phyloP scores from a whole-genome alignment of 2,888 invertebrate species.

The Salticus scenicus region DNA sequence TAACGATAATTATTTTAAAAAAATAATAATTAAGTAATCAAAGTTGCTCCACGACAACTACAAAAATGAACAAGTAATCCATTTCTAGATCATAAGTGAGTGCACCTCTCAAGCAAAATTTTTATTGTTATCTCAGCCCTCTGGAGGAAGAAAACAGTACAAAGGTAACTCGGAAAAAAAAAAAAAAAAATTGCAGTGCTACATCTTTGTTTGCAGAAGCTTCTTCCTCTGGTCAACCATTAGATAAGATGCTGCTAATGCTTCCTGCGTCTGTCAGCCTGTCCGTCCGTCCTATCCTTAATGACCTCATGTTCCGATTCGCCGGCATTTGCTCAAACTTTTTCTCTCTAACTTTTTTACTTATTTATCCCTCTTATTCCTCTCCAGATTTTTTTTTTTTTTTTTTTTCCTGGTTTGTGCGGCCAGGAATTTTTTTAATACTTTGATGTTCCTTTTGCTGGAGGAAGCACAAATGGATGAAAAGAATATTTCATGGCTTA shows the following conservation, averaged over 20 bases:
- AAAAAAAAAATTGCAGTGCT: neutral
- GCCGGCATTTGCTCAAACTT: slow-evolving; percentile 66
- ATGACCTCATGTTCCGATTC: slow-evolving; percentile 69
- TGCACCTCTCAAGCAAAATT: slow-evolving; percentile 5
- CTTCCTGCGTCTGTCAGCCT: slow-evolving; percentile 66
- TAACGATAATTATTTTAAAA: too few species aligned
- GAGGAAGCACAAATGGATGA: slow-evolving; percentile 58
- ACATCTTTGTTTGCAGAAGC: slow-evolving; percentile 51
- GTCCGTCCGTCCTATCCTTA: slow-evolving; percentile 39
- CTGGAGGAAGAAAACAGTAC: slow-evolving; percentile 24
- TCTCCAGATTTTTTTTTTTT: slow-evolving; percentile 25
- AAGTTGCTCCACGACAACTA: neutral
- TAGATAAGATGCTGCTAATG: slow-evolving; percentile 70
- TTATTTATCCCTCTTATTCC: slow-evolving; percentile 47
- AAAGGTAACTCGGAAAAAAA: slow-evolving; percentile 25
- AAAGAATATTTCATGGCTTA: slow-evolving; percentile 69
- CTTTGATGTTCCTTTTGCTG: slow-evolving; percentile 46
- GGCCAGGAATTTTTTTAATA: slow-evolving; percentile 16
- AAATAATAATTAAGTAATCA: neutral
- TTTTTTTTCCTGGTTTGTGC: slow-evolving; percentile 32
- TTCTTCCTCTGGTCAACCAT: slow-evolving; percentile 55
- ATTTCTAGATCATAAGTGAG: neutral
- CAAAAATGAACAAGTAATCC: neutral
- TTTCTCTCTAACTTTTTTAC: slow-evolving; percentile 39
- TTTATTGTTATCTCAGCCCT: slow-evolving; percentile 23